phyloP scores from a whole-genome alignment of 2,113 vertebrate species.

The Hemiprocne comata region DNA sequence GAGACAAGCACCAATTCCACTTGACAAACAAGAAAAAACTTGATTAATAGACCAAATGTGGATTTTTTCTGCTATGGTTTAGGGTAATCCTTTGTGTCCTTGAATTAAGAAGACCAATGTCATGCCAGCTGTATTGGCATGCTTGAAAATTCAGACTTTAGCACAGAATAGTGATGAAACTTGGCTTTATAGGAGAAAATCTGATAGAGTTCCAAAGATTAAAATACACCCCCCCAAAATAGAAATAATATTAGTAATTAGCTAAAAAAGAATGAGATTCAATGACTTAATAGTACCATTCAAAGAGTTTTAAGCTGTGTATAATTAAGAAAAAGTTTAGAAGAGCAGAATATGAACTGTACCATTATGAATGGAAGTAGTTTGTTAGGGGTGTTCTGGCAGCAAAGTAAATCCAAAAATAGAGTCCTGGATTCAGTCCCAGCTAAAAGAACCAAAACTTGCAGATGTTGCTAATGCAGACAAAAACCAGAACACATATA shows the following conservation, averaged over 20 bases:
- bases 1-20: not conserved
- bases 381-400: conserved; percentile 58
- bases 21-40: not conserved
- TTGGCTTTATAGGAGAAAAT: conserved; percentile 46
- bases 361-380: conserved; percentile 59
- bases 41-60: conserved; percentile 15
- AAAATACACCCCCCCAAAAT: conserved; percentile 51
- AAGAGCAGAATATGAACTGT: conserved; percentile 47
- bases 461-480: conserved; percentile 63
- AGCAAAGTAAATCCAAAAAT: conserved; percentile 55
- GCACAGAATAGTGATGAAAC: conserved; percentile 57
- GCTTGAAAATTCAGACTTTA: conserved; percentile 44
- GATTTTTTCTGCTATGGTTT: not conserved
- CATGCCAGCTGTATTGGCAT: conserved; percentile 64
- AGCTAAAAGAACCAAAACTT: conserved; percentile 60
- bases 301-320: conserved; percentile 54
- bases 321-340: conserved; percentile 62
- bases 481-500: not conserved
- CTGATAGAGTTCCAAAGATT: conserved; percentile 47
- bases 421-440: conserved; percentile 55
- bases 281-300: conserved; percentile 60
- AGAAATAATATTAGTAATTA: conserved; percentile 70
- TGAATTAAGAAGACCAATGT: conserved; percentile 58
- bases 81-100: conserved; percentile 51
- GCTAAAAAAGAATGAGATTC: conserved; percentile 44